These are phyloP conservation scores for Palythoa grandis DNA, from an alignment of 92 coral and sea anemone species.

Conservation along the genomic window DNA sequence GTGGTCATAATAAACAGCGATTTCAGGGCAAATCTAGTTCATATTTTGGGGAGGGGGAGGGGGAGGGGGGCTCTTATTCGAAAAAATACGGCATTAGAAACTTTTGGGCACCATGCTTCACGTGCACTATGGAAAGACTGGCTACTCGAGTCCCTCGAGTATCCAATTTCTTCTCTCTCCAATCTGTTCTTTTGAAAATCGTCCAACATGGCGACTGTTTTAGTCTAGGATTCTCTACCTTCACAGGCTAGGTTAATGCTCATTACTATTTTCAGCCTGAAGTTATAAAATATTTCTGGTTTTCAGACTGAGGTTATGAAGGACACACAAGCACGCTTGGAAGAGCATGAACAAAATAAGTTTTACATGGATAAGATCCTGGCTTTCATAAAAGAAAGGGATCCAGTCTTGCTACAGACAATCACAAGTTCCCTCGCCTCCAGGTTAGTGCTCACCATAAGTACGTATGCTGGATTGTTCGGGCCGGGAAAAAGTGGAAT, in stretches of 20 bases:
- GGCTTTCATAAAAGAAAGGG: constrained; percentile 81
- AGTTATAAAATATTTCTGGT: not conserved
- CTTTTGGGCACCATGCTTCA: too few relatives aligned
- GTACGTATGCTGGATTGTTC: not conserved
- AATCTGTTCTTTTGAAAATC: too few relatives aligned
- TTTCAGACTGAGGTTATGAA: constrained; percentile 75
- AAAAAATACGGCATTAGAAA: too few relatives aligned
- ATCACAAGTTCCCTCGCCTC: constrained; percentile 78
- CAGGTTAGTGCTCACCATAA: constrained; percentile 53
- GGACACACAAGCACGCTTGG: constrained; percentile 80
- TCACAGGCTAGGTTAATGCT: not conserved
- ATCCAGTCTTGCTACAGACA: constrained; percentile 82
- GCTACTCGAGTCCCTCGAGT: not conserved
- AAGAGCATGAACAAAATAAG: constrained; percentile 86
- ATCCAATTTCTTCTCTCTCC: not conserved
- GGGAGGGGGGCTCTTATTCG: too few relatives aligned
- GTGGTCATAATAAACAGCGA: too few relatives aligned
- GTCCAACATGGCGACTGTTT: too few relatives aligned
- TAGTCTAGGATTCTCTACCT: too few relatives aligned
- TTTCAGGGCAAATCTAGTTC: too few relatives aligned
- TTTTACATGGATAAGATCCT: constrained; percentile 83
- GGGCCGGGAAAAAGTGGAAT: not conserved
- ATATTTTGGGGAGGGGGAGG: too few relatives aligned
- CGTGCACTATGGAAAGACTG: too few relatives aligned
- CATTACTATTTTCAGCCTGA: not conserved